Evolutionary conservation across 2,113 vertebrate genomes (phyloP), one percentile per base, ranked within the genome.

Genomic region (Gadus chalcogrammus): DNA sequence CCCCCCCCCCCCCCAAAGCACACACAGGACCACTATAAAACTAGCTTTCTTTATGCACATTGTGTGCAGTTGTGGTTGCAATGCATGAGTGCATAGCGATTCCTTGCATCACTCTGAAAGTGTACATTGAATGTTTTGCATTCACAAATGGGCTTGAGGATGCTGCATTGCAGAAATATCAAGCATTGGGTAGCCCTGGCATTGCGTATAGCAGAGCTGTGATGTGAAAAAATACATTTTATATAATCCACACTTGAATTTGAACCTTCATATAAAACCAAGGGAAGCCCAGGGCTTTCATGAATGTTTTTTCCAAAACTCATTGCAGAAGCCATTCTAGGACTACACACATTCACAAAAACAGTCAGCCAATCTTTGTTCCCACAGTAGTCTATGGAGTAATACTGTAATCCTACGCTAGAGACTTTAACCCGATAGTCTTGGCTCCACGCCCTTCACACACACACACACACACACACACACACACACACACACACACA

Each of bases 311-410:
- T 58, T 58, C 15, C 3, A n/a, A 6, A 58, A 17, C n/a, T 1
- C 0, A n/a, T 58, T 58, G 55, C 55, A 58, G n/a, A n/a, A 58
- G 15, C 9, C n/a, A 58, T 58, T n/a, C 12, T 20, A 61, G 3
- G 18, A 17, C 16, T 20, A 60, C 5, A 69, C 55, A 68, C 61
- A 70, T 22, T 31, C 53, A 68, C 20, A 60, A 74, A 74, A 74
- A 73, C 65, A 73, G 86, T 71, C 82, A 88, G 73, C 73, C 79
- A 87, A 89, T 89, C 87, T 89, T 90, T 88, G 85, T 82, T 83
- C 85, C 83, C 78, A 62, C 74, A 84, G 85, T 9, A 9, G 42
- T 9, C 42, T 71, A 78, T 66, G 22, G 59, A 77, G 76, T 75
- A 77, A 67, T 52, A 71, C 78, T 64, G 83, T 82, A 87, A 90